Evolutionary conservation across 2,888 invertebrate genomes (phyloP).

Genomic region (Villa cingulata): DNA sequence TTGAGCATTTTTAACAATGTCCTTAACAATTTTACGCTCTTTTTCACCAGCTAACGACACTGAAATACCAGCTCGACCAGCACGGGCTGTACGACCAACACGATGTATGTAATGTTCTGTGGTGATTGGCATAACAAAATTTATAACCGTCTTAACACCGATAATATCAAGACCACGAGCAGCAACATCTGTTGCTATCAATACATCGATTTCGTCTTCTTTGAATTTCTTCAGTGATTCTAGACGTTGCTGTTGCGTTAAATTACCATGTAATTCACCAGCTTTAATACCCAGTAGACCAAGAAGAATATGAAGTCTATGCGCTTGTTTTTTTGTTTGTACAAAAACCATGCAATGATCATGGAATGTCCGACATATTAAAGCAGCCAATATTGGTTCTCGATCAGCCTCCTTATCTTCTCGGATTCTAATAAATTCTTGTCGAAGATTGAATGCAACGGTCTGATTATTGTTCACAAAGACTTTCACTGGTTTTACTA

Average conservation of each 20-base stretch:
- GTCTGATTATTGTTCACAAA: constrained; percentile 95
- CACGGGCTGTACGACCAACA: constrained; percentile 90
- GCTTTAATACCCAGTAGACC: constrained; percentile 81
- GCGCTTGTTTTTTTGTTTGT: constrained; percentile 91
- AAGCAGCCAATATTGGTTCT: constrained; percentile 72
- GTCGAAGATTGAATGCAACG: constrained; percentile 86
- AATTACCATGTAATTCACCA: constrained; percentile 83
- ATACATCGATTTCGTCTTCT: constrained; percentile 66
- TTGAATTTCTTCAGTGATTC: constrained; percentile 81
- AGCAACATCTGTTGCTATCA: constrained; percentile 90
- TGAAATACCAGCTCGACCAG: constrained; percentile 84
- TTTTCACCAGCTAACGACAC: constrained; percentile 90
- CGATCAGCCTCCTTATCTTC: constrained; percentile 78
- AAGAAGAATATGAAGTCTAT: constrained; percentile 79
- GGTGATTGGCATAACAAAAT: constrained; percentile 89
- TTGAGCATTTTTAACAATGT: constrained; percentile 73
- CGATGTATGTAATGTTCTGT: constrained; percentile 93
- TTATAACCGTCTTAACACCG: constrained; percentile 94
- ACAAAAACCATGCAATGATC: constrained; percentile 91
- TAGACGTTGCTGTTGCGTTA: constrained; percentile 88
- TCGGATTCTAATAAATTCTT: constrained; percentile 92
- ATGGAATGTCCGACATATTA: constrained; percentile 78
- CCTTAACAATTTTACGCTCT: constrained; percentile 82
- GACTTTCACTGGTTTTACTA: constrained; percentile 83
- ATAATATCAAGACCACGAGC: constrained; percentile 87